Conservation (phyloP, 2,888 invertebrate genomes). For the Cephonodes hylas region DNA sequence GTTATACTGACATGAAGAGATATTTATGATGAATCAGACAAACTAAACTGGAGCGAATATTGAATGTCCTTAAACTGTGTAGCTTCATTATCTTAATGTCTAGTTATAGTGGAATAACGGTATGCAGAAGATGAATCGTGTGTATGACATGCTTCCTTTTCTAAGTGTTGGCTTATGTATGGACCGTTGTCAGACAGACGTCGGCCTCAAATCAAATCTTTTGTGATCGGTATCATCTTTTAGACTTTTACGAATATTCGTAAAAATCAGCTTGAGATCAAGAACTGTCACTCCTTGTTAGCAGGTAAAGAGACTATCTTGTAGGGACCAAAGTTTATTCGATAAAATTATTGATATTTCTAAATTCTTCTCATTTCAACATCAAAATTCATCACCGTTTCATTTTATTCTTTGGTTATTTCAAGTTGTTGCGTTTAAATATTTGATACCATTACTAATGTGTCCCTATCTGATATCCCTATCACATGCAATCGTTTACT, state of each 20-base stretch:
- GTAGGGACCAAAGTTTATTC: no score
- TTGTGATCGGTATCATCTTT: neutral
- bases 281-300: no score
- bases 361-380: no score
- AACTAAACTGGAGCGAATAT: neutral
- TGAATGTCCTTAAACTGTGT: no score
- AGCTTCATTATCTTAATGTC: neutral
- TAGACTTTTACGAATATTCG: no score
- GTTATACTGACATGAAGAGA: neutral
- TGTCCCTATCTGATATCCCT: neutral
- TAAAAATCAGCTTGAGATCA: no score
- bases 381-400: no score
- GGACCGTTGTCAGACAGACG: neutral
- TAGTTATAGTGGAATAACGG: neutral
- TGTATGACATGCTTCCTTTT: neutral
- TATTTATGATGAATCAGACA: neutral
- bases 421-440: no score
- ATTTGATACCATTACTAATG: neutral
- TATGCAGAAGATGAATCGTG: neutral
- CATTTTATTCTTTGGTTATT: no score
- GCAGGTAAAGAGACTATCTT: no score
- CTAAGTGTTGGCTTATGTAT: neutral
- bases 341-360: no score
- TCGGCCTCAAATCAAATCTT: neutral
- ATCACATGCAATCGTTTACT: neutral